Evolutionary conservation across 35 echinoderm and acorn worm genomes (phyloP).

Genomic region (Anneissia japonica): DNA sequence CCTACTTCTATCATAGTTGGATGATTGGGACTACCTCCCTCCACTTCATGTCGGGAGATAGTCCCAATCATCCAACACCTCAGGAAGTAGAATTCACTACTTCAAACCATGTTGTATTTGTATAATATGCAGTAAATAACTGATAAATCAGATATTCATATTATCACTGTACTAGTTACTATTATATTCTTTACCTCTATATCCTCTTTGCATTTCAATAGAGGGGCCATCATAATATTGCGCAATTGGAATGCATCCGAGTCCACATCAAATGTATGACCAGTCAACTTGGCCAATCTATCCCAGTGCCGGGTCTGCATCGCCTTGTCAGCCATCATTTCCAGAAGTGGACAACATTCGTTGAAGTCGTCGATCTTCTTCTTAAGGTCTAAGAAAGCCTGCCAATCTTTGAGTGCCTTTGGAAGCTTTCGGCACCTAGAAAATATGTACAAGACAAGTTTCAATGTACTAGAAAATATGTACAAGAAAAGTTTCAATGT

Average conservation of each 20-base stretch:
- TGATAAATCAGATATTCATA: too few species aligned
- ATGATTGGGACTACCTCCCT: too few species aligned
- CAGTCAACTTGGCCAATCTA: slow-evolving; percentile 66
- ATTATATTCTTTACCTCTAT: slow-evolving; percentile 65
- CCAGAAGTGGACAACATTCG: slow-evolving; percentile 90
- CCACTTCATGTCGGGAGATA: too few species aligned
- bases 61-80: too few species aligned
- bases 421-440: slow-evolving; percentile 93
- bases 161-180: not conserved
- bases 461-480: slow-evolving; percentile 38
- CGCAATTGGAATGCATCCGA: slow-evolving; percentile 87
- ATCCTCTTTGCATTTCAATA: slow-evolving; percentile 92
- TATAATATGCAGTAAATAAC: too few species aligned
- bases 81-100: too few species aligned
- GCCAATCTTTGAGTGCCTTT: slow-evolving; percentile 98
- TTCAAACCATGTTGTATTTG: too few species aligned
- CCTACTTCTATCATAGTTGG: too few species aligned
- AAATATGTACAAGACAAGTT: not conserved
- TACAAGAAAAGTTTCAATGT: too few species aligned
- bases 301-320: slow-evolving; percentile 98
- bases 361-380: slow-evolving; percentile 99
- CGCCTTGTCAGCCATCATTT: slow-evolving; percentile 98
- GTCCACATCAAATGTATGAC: slow-evolving; percentile 93
- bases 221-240: slow-evolving; percentile 96
- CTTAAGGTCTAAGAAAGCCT: slow-evolving; percentile 97